Base-by-base conservation (phyloP, 2,113 vertebrate genomes). In the Nanorana parkeri region DNA sequence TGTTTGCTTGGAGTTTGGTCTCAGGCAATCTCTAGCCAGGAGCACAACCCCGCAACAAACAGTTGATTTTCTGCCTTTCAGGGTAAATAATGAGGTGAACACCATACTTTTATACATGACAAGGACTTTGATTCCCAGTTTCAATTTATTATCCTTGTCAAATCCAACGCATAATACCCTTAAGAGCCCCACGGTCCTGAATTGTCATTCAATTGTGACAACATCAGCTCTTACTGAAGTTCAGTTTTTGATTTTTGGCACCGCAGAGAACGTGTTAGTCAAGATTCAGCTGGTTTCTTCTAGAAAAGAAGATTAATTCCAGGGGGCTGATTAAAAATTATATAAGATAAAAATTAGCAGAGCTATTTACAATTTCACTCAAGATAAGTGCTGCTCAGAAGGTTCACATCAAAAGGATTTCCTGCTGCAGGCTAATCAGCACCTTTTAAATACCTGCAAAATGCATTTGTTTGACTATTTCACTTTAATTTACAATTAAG, bases 271-370 rank as follows among this genome's bases (percentile, higher is more conserved):
- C 56, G 51, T 60, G 71, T 75, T 75, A 16, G 71, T 82, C 69
- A 60, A 67, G 80, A 56, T 67, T 51, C 71, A 67, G 47, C 66
- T 55, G 17, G 77, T 61, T 69, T 69, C 54, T 80, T 51, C 77
- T 68, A 75, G 67, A 56, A 75, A 54, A 67, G 80, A 67, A 74
- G 69, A 81, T 82, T 67, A 82, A 67, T 82, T 82, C 71, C 80
- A 75, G 80, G 80, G 80, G 80, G 80, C 80, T 82, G 80, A 82
- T 82, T 82, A 82, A 75, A 82, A 75, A 82, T 82, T 74, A 81
- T 81, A 81, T 64, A 82, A 82, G 71, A 82, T 75, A 82, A 82
- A 82, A 82, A 82, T 82, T 82, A 75, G 80, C 71, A 56, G 61
- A 66, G 80, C 80, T 82, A 75, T 82, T 82, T 75, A 82, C 80